phyloP scores from a whole-genome alignment of 2,888 invertebrate genomes.

The Lasioglossum lativentre region DNA sequence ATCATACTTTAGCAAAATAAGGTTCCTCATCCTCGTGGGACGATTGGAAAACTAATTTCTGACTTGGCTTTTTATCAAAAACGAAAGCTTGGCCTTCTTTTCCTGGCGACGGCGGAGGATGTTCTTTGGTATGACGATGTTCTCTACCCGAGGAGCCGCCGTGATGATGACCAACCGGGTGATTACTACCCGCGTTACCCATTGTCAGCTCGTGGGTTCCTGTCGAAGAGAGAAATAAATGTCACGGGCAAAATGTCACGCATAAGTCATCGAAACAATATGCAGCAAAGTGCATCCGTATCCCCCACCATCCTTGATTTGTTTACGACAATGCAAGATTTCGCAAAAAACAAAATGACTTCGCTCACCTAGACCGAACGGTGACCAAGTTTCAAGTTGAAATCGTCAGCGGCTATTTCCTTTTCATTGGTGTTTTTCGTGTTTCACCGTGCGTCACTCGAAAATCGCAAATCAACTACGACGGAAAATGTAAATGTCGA shows the following conservation, averaged over 20 bases:
- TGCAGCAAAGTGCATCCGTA: background rate
- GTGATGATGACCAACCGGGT: slow-evolving; percentile 84
- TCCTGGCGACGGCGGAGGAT: slow-evolving; percentile 86
- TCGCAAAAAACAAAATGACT: background rate
- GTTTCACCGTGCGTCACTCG: background rate
- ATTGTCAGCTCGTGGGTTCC: slow-evolving; percentile 83
- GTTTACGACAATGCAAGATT: slow-evolving; percentile 26
- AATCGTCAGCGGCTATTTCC: background rate
- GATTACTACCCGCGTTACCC: slow-evolving; percentile 92
- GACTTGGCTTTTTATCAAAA: slow-evolving; percentile 92
- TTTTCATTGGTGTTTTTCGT: slow-evolving; percentile 3
- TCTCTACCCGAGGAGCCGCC: slow-evolving; percentile 87
- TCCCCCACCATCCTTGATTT: slow-evolving; percentile 17
- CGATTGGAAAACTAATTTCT: slow-evolving; percentile 88
- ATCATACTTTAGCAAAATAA: slow-evolving; percentile 88
- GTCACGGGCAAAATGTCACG: background rate
- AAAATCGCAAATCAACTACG: slow-evolving; percentile 1
- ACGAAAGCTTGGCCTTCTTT: slow-evolving; percentile 92
- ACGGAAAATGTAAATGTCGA: slow-evolving; percentile 16
- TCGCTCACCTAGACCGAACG: slow-evolving; percentile 13
- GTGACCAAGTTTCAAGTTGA: background rate
- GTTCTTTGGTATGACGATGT: slow-evolving; percentile 85
- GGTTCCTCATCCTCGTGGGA: slow-evolving; percentile 93
- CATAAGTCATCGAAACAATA: background rate
- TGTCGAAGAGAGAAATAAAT: background rate